Conservation (phyloP, 2,113 vertebrate species). For the Barbus barbus region DNA sequence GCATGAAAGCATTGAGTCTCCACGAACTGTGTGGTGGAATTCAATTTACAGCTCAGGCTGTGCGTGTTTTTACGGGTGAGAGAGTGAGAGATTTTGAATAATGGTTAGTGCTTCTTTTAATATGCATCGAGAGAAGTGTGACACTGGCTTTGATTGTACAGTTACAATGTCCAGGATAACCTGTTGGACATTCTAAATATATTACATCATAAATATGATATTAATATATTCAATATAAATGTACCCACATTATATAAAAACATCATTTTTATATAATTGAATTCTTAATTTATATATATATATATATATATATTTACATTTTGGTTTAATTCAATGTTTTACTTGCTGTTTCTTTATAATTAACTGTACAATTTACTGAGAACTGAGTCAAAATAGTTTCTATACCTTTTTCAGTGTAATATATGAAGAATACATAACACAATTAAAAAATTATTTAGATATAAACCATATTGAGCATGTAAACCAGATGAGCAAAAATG, state of each 20-base stretch:
- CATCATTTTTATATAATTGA: background rate
- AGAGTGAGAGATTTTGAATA: background rate
- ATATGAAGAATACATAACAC: no score
- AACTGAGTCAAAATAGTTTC: no score
- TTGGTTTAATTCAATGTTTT: no score
- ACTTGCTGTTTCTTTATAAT: no score
- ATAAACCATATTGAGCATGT: background rate
- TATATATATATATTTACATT: no score
- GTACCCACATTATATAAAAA: background rate
- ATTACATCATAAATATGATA: no score
- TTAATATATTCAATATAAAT: no score
- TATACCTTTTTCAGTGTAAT: no score
- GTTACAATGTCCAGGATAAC: background rate
- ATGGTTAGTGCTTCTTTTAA: background rate
- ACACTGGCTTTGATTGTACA: background rate
- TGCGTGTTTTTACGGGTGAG: slow-evolving; percentile 3
- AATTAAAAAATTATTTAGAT: no score
- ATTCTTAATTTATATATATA: no score
- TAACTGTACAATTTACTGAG: no score
- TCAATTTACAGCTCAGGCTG: background rate
- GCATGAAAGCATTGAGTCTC: background rate
- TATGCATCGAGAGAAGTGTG: background rate
- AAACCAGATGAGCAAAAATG: background rate
- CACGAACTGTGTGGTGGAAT: background rate
- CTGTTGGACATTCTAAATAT: no score